Evolutionary conservation across 53 echinoderm and acorn worm genomes (phyloP).

Genomic region (Luidia sarsii): DNA sequence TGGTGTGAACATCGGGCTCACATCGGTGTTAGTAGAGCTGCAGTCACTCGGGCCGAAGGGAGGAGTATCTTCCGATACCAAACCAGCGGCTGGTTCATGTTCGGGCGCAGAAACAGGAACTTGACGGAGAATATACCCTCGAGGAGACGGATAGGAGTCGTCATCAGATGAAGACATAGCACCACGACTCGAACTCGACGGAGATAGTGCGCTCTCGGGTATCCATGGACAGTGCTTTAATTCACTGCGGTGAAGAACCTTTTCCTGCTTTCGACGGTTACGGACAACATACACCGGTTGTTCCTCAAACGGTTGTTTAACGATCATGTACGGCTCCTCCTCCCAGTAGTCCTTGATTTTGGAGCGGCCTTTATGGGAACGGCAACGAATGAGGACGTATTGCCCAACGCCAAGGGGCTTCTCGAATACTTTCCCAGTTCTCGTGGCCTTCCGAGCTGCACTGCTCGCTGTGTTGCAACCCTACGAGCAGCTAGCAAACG

Average conservation of each 20-base stretch:
- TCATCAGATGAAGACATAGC: background rate
- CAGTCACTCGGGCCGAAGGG: background rate
- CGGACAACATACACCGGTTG: conserved; percentile 32
- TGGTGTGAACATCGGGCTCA: background rate
- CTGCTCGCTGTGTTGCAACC: background rate
- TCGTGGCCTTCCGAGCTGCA: background rate
- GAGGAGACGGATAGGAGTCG: background rate
- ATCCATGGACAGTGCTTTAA: conserved; percentile 30
- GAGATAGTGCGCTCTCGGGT: background rate
- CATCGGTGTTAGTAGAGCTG: background rate
- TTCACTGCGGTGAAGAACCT: conserved; percentile 36
- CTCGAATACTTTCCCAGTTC: conserved; percentile 38
- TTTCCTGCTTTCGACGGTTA: conserved; percentile 14
- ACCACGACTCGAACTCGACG: background rate
- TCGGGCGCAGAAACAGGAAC: background rate
- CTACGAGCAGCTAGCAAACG: conserved; percentile 4
- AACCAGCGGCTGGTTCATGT: background rate
- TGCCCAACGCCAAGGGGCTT: conserved; percentile 35
- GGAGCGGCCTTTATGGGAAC: conserved; percentile 7
- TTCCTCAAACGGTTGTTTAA: conserved; percentile 13
- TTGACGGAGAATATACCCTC: background rate
- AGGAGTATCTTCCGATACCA: background rate
- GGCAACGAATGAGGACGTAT: conserved; percentile 29
- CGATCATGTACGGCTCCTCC: conserved; percentile 17
- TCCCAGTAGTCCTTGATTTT: conserved; percentile 52